phyloP scores from a whole-genome alignment of 2,888 invertebrate species.

The Ceraclea dissimilis region DNA sequence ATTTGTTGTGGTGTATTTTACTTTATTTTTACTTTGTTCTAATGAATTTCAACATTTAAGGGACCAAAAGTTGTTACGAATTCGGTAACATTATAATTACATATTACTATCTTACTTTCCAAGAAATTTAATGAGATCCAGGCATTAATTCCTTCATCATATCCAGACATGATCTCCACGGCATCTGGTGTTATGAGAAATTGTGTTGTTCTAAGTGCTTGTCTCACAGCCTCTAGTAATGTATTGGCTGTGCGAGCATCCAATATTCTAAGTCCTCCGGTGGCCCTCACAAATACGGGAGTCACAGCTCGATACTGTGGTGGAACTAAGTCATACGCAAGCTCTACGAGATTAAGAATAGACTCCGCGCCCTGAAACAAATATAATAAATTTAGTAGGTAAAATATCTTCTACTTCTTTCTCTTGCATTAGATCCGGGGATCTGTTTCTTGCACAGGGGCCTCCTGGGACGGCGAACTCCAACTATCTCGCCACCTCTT shows the following conservation, averaged over 20 bases:
- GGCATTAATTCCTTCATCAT: conserved; percentile 91
- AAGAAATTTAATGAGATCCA: conserved; percentile 97
- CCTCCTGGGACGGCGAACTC: no score
- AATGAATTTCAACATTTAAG: no score
- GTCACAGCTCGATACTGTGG: conserved; percentile 63
- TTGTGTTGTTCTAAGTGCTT: conserved; percentile 60
- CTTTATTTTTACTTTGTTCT: no score
- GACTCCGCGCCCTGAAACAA: conserved; percentile 60
- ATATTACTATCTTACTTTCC: no score
- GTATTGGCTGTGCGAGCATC: conserved; percentile 43
- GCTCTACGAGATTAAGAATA: conserved; percentile 62
- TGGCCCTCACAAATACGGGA: conserved; percentile 83
- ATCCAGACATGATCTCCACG: conserved; percentile 90
- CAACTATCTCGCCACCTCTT: no score
- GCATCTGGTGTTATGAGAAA: conserved; percentile 63
- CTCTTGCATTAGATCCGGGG: no score
- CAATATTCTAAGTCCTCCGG: conserved; percentile 65
- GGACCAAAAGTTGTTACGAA: no score
- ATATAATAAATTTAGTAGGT: no score
- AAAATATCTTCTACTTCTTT: no score
- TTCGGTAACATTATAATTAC: no score
- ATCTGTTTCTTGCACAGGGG: no score
- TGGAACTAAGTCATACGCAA: conserved; percentile 75
- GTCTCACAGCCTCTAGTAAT: conserved; percentile 65
- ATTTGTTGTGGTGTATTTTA: no score